Conservation (phyloP, 2,888 invertebrate genomes). For the Agrypnus murinus region DNA sequence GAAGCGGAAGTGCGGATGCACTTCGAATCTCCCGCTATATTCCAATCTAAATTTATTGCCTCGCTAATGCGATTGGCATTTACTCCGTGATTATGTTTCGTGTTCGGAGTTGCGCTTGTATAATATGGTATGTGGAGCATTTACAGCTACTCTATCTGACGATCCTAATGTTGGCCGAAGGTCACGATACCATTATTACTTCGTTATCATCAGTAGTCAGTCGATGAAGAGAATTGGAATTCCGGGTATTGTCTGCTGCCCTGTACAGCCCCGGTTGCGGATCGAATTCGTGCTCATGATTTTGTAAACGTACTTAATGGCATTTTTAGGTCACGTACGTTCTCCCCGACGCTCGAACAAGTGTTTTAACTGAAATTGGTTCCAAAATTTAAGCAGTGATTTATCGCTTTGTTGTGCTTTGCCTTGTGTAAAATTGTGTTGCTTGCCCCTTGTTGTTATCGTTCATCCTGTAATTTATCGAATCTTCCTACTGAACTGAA, state of each 20-base stretch:
- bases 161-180: conserved; percentile 46
- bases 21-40: conserved; percentile 42
- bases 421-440: conserved; percentile 10
- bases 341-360: conserved; percentile 45
- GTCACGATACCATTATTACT: conserved; percentile 55
- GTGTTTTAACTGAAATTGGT: conserved; percentile 45
- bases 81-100: conserved; percentile 51
- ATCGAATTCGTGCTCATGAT: conserved; percentile 61
- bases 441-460: conserved; percentile 10
- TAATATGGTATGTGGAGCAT: conserved; percentile 51
- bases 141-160: conserved; percentile 44
- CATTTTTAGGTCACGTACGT: conserved; percentile 63
- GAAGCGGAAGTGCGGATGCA: conserved; percentile 53
- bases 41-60: conserved; percentile 51
- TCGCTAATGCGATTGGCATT: conserved; percentile 51
- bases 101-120: conserved; percentile 44
- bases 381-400: conserved; percentile 39
- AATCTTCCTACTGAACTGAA: not conserved
- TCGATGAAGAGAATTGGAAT: conserved; percentile 49
- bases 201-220: conserved; percentile 55
- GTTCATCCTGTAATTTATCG: conserved; percentile 21
- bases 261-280: conserved; percentile 51
- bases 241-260: conserved; percentile 51
- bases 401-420: conserved; percentile 46
- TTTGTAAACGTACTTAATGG: conserved; percentile 60